Base-by-base conservation (phyloP, 1,140 invertebrate species). In the Drosophila carrolli region DNA sequence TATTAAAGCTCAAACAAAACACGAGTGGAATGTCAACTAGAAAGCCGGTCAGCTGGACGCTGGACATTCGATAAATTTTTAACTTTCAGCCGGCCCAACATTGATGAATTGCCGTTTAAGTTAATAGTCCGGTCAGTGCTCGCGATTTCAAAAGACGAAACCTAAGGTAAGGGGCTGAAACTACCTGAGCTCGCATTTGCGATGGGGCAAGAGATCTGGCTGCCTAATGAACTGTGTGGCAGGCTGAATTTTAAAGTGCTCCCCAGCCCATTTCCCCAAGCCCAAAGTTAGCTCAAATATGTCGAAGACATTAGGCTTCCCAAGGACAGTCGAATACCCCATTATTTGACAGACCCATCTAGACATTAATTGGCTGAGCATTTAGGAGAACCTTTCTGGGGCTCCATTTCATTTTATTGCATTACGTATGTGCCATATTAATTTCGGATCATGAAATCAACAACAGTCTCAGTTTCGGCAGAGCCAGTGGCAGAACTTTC, bases 1-100 rank as follows among this genome's bases (percentile, higher is more conserved):
- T 86, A 86, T 86, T 86, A 86, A 86, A 86, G 82, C 29, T 86
- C 88, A 88, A 88, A 73, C 59, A 79, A 88, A 88, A 79, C 82
- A 76, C 83, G 75, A 62, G 66, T 66, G 79, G 82, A 86, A 86
- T 86, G 88, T 66, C 79, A 86, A 86, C 75, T 78, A 88, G 70
- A 23, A 9, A 16, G 23, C 2, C 14, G 11, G 11, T 5, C 13
- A 44, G 0, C 5, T 4, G 19, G 5, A 23, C 35, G 8, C 2
- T 16, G 6, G 19, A 16, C 11, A 32, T 32, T 32, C 63, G 63
- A 63, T 40, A 55, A 48, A 76, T 63, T 75, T 50, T 27, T 14
- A 44, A 71, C 44, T 67, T 51, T 27, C 32, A 29, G 32, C 37
- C 19, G 32, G 13, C 29, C 29, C 23, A 40, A 47, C 29, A 48